Base-by-base conservation (phyloP, 1,140 invertebrate species). In the Elymnias hypermnestra region DNA sequence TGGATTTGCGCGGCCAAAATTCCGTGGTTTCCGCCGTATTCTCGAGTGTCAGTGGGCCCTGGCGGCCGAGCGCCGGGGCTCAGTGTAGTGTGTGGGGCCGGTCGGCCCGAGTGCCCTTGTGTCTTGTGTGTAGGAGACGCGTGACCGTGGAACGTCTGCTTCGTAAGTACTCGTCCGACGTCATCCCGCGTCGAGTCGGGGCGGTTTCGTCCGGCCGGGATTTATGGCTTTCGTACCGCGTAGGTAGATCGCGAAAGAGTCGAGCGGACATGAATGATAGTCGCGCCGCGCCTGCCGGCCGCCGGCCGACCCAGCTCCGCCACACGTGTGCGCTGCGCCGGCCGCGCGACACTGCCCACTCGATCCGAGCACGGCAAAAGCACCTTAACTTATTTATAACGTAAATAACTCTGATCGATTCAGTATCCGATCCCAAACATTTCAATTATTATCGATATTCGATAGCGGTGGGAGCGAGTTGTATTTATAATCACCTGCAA, bases 1-100 rank as follows among this genome's bases (percentile, higher is more conserved):
- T 83, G 79, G 79, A 83, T 81, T 83, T 77, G 79, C 76, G 69
- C 76, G 72, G 63, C 67, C 69, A 62, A 78, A 81, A 83, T 76
- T 78, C 68, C 74, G 69, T 81, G 74, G 62, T 75, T 77, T n/a
- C 68, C 64, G 54, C 68, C 72, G 63, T 72, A 76, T 72, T 77
- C 72, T 68, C 68, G 71, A 70, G 76, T 75, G 59, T 68, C 47
- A 72, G 75, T 76, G 76, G 64, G 72, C 67, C 68, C 67, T 41
- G 41, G 40, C 48, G 50, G 47, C 63, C 64, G 63, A 50, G 60
- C 55, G 56, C 47, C 38, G 48, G 52, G 63, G 61, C 63, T 61
- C 56, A 72, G 76, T 81, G 76, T 67, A 65, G 69, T 79, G 73
- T 77, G 70, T 84, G 68, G 65, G 75, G 66, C 70, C 61, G 12